Base-by-base conservation (phyloP, 2,888 invertebrate genomes). In the Cephalotes varians region DNA sequence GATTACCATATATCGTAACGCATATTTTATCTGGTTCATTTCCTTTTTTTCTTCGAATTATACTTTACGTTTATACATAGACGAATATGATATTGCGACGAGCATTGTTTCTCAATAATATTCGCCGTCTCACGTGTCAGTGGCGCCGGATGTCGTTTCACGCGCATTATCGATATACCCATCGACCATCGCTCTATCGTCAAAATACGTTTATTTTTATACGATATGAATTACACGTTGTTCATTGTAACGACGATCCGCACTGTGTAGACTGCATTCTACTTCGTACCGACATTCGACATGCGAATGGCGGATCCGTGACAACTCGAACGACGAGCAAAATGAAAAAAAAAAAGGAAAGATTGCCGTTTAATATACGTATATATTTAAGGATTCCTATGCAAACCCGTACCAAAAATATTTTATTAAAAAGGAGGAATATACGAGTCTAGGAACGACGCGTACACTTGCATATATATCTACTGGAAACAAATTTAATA, bases 131-230 rank as follows among this genome's bases (percentile, higher is more conserved):
- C 76, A 82, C 79, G 80, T 80, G 58, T 77, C 72, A 58, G 54
- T 77, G 82, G 79, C 82, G 87, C 76, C 79, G 86, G 81, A 83
- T 85, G 85, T 86, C 79, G 74, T 73, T 86, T 85, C 65, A 81
- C 79, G 76, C 65, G 64, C 60, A 82, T 83, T 82, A 86, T 51
- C 51, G 77, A 85, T 85, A 81, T 67, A 84, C 73, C 21, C 80
- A 82, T 88, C 80, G 80, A 82, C 85, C 62, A 88, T 79, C 65
- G 85, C 85, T 84, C 85, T 83, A 90, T 90, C 92, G 91, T 91
- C 84, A 86, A 54, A 67, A 90, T 92, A 91, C 91, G 89, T 93
- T 93, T 93, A 93, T 93, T 93, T 93, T 93, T 93, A 90, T 93
- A 93, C 91, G 87, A 91, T 91, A 91, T 15, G 51, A 90, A 89